Base-by-base conservation (phyloP, 2,888 invertebrate species). In the Megaustenia siamemsis region DNA sequence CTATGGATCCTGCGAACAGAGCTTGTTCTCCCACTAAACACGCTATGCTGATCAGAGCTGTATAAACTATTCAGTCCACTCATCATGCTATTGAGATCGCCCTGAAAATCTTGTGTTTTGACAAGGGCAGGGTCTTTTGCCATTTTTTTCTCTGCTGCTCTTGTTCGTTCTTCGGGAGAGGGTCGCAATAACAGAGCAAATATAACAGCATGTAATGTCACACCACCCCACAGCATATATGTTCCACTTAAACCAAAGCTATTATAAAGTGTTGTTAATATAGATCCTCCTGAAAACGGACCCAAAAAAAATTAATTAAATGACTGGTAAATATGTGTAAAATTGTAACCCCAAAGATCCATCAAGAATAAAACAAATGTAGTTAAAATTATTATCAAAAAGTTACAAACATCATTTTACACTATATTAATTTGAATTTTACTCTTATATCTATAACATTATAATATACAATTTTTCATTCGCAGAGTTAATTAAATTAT, bases 31-130 rank as follows among this genome's bases (percentile, higher is more conserved):
- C 73, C 73, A 49, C 81, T 81, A 56, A 76, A 76, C 18, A 76
- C 32, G n/a, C 85, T 81, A 5, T 75, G 35, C 38, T 56, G 66
- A 56, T 85, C 85, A 28, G 21, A 63, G 32, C 73, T 49, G 60
- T 76, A 81, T 24, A 77, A 43, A 69, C 85, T 85, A 43, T 85
- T 85, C 18, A 85, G 43, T 10, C 85, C 85, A 76, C 85, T 85
- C 28, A 79, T 71, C 63, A 85, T 76, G 76, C 85, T 85, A 28
- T 85, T 81, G 10, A 35, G 76, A 40, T 68, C 85, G 56, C 85
- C 68, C 49, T 73, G 73, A 24, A 73, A 73, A 5, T 73, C 73
- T 38, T 84, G 84, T n/a, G 43, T 45, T 45, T 79, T 84, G 18
- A 32, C 38, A 28, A 38, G 28, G n/a, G n/a, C 4, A 1, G 71